A percentile compares a stretch with the other conserved stretches of the same genome.
These are phyloP conservation scores for Coracopsis vasa DNA, from an alignment of 2,113 vertebrate species.

Conservation along the genomic window DNA sequence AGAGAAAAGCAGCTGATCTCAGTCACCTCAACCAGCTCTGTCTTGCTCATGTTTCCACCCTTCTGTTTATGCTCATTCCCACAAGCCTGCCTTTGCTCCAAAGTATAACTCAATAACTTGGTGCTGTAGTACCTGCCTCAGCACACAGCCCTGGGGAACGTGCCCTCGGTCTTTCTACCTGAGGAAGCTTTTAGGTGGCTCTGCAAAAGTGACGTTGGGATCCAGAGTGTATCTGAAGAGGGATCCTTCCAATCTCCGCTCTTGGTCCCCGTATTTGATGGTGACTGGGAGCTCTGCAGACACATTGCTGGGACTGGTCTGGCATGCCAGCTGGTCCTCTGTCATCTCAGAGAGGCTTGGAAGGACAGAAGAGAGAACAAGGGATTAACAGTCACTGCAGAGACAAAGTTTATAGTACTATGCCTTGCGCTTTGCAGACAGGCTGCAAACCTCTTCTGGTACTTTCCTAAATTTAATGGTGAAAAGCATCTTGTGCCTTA, in stretches of 20 bases:
- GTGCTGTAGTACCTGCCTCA: neutral
- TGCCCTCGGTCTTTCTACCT: conserved; percentile 67
- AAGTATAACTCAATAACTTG: neutral
- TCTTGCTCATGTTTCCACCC: neutral
- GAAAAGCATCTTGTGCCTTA: neutral
- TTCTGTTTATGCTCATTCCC: neutral
- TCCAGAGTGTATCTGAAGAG: conserved; percentile 86
- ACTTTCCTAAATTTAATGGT: neutral
- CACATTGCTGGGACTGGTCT: conserved; percentile 80
- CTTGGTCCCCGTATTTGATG: conserved; percentile 81
- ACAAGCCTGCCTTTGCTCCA: neutral
- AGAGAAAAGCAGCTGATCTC: conserved; percentile 1
- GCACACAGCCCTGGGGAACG: neutral
- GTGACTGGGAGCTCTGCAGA: conserved; percentile 80
- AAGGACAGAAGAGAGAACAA: neutral
- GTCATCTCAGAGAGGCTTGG: conserved; percentile 80
- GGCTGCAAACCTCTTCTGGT: neutral
- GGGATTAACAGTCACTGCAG: neutral
- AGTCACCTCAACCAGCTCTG: neutral
- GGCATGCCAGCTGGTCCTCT: conserved; percentile 80
- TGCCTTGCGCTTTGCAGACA: neutral
- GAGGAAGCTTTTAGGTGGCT: conserved; percentile 89
- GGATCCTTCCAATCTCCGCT: conserved; percentile 75
- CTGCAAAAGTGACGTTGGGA: conserved; percentile 87
- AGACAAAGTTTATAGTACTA: neutral